Conservation (phyloP, 30 jellyfish, hydroid and myxozoan genomes). For the Pelagia noctiluca region DNA sequence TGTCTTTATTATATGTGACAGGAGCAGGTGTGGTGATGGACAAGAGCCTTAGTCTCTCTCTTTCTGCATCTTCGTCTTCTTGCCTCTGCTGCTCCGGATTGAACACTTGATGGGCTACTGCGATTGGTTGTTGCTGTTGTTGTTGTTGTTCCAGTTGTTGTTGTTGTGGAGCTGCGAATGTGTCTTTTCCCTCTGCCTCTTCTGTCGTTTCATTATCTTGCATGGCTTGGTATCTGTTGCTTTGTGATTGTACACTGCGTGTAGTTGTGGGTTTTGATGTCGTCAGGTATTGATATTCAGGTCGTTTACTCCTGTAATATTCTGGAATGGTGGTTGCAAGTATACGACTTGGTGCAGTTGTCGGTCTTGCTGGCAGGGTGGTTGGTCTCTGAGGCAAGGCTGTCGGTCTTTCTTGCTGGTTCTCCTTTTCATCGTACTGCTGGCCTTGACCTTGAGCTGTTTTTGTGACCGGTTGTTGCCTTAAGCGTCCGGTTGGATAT, state of each 20-base stretch:
- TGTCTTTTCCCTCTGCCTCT: slow-evolving; percentile 51
- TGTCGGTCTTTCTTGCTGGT: too few relatives aligned
- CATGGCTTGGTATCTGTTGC: not conserved
- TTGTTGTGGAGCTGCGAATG: not conserved
- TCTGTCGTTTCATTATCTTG: slow-evolving; percentile 10
- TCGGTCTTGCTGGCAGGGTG: too few relatives aligned
- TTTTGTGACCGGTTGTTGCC: not conserved
- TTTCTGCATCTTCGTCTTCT: slow-evolving; percentile 54
- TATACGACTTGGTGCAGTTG: too few relatives aligned
- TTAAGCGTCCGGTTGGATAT: not conserved
- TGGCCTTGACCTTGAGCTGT: too few relatives aligned
- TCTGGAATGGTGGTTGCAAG: too few relatives aligned
- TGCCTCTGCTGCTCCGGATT: slow-evolving; percentile 59
- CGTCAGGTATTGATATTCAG: too few relatives aligned
- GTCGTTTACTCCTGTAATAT: too few relatives aligned
- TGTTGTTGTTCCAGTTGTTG: not conserved
- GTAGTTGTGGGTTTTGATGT: not conserved
- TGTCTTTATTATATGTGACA: slow-evolving; percentile 53
- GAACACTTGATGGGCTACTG: slow-evolving; percentile 61
- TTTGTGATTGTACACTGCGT: not conserved
- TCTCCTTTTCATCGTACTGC: too few relatives aligned
- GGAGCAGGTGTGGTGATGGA: slow-evolving; percentile 61
- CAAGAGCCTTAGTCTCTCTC: slow-evolving; percentile 51
- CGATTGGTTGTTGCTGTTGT: slow-evolving; percentile 18
- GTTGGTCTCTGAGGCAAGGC: too few relatives aligned